phyloP scores from a whole-genome alignment of 1,140 invertebrate species.

The Physella acuta region DNA sequence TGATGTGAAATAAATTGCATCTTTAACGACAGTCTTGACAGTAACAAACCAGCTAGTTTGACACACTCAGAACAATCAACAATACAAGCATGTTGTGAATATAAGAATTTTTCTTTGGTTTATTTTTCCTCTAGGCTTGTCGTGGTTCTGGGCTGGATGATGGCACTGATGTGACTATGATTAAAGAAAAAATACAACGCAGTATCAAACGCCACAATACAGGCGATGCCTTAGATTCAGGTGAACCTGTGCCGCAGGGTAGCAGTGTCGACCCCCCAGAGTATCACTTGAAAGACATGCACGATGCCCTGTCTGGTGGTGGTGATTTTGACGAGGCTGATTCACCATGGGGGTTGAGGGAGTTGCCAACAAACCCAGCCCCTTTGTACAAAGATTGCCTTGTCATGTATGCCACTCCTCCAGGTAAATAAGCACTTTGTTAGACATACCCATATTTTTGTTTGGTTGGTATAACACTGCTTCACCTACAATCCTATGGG shows the following conservation, averaged over 20 bases:
- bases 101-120: not conserved
- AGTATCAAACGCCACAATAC: no score
- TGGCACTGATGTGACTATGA: slow-evolving; percentile 36
- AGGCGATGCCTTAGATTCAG: no score
- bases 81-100: no score
- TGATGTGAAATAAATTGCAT: not conserved
- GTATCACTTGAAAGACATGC: not conserved
- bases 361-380: slow-evolving; percentile 13
- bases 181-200: no score
- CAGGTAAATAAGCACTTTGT: slow-evolving; percentile 63
- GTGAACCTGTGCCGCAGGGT: not conserved
- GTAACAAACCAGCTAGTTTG: not conserved
- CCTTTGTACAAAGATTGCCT: slow-evolving; percentile 89
- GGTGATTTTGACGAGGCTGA: not conserved
- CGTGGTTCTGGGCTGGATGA: slow-evolving; percentile 42
- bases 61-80: not conserved
- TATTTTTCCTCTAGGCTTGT: slow-evolving; percentile 40
- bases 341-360: slow-evolving; percentile 26
- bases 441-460: no score
- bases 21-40: not conserved
- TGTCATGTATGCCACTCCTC: slow-evolving; percentile 87
- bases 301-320: not conserved
- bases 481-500: no score
- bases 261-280: not conserved
- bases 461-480: no score